Evolutionary conservation across 2,113 vertebrate genomes (phyloP).

Genomic region (Coracopsis vasa): DNA sequence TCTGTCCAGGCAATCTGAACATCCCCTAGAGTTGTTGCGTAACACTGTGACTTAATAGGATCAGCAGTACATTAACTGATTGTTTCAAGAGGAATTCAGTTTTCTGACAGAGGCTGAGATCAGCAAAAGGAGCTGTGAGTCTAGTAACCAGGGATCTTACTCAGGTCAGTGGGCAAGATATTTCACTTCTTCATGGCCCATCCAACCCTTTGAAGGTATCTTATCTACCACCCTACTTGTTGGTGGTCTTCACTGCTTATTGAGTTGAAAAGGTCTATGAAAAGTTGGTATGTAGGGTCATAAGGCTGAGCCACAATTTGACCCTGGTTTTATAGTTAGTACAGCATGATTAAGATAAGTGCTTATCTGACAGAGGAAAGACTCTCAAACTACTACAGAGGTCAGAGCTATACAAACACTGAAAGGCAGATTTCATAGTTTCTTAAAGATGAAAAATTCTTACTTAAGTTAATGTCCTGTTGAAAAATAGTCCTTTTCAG

Average conservation of each 20-base stretch:
- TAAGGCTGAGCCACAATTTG: neutral
- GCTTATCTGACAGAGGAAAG: neutral
- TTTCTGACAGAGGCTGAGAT: neutral
- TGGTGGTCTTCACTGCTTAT: neutral
- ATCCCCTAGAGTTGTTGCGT: neutral
- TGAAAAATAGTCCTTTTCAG: neutral
- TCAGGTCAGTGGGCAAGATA: neutral
- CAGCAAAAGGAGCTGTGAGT: neutral
- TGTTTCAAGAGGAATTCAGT: neutral
- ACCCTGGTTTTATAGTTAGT: neutral
- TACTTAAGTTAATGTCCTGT: neutral
- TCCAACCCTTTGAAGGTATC: neutral
- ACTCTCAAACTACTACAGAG: neutral
- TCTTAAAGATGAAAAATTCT: neutral
- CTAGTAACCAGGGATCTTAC: neutral
- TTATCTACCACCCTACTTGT: neutral
- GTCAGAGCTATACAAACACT: neutral
- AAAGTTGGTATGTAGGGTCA: neutral
- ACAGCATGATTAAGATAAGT: neutral
- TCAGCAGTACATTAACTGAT: neutral
- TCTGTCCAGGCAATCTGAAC: neutral
- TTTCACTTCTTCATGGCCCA: neutral
- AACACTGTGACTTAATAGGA: neutral
- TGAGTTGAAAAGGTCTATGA: neutral
- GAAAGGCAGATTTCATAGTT: neutral